phyloP scores from a whole-genome alignment of 1,140 invertebrate species.

The Drosophila oshimai region DNA sequence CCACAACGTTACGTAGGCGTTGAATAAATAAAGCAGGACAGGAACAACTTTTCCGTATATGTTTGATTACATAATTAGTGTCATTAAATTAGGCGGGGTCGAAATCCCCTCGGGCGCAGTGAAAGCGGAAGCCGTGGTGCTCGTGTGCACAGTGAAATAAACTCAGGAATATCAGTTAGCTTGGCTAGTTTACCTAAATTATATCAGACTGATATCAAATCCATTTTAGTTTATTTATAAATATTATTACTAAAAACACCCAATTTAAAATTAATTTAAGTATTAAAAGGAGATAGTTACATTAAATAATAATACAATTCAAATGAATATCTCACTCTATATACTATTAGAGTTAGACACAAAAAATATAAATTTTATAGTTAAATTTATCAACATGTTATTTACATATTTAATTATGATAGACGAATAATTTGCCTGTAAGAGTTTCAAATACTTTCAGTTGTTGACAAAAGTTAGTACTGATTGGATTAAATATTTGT shows the following conservation, averaged over 20 bases:
- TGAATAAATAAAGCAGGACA: constrained; percentile 50
- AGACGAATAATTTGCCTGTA: too few relatives aligned
- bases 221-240: too few relatives aligned
- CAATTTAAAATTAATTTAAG: too few relatives aligned
- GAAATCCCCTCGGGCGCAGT: neutral
- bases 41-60: constrained; percentile 48
- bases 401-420: too few relatives aligned
- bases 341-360: too few relatives aligned
- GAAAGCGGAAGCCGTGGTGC: neutral
- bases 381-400: too few relatives aligned
- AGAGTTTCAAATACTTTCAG: neutral
- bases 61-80: constrained; percentile 73
- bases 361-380: too few relatives aligned
- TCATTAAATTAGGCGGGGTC: constrained; percentile 31
- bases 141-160: neutral
- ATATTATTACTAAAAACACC: too few relatives aligned
- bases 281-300: too few relatives aligned
- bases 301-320: too few relatives aligned
- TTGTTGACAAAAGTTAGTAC: neutral
- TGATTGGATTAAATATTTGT: constrained; percentile 13
- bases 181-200: neutral
- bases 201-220: too few relatives aligned
- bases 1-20: constrained; percentile 21
- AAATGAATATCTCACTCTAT: too few relatives aligned
- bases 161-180: neutral